Base-by-base conservation (phyloP, 2,888 invertebrate species). In the Sphaerophoria rueppellii region DNA sequence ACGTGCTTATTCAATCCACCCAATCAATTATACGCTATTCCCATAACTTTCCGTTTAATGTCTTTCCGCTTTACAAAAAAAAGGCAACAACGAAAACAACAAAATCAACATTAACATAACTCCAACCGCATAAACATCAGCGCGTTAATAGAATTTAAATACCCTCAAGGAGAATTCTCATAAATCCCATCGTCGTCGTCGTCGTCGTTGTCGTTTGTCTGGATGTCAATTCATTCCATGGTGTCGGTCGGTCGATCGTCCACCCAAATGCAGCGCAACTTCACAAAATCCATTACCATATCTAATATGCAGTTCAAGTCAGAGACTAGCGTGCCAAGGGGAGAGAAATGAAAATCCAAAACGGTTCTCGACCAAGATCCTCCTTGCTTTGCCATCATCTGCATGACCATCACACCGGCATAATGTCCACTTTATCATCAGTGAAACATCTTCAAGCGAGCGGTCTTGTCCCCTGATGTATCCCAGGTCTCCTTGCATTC, bases 61-160 rank as follows among this genome's bases (percentile, higher is more conserved):
- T 52, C 75, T 73, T 72, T 67, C 72, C 71, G 67, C 74, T 35
- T 71, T 9, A 43, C 9, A 43, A 43, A 43, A 9, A 43, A 12
- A 5, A 24, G 57, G 54, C 46, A 65, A 40, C 69, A 77, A 76
- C 61, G 58, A 85, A 58, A 65, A 52, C 57, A 69, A 50, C 54
- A 24, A 14, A 14, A 14, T 9, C 43, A 57, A 58, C 16, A 4
- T 37, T 7, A 37, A 37, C 57, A 58, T 12, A 50, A 37, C 65
- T 16, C 57, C 70, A 57, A 50, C 81, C 76, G 43, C 43, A 85
- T 85, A 81, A 81, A 85, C 73, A 76, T 58, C 61, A 73, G 70
- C 72, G 85, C 72, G 69, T 85, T 85, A 85, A 85, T 85, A 77
- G 85, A 85, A 85, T 85, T 85, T 85, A 85, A 85, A 85, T 85